phyloP scores from a whole-genome alignment of 2,113 vertebrate genomes.

The Galeopterus variegatus region DNA sequence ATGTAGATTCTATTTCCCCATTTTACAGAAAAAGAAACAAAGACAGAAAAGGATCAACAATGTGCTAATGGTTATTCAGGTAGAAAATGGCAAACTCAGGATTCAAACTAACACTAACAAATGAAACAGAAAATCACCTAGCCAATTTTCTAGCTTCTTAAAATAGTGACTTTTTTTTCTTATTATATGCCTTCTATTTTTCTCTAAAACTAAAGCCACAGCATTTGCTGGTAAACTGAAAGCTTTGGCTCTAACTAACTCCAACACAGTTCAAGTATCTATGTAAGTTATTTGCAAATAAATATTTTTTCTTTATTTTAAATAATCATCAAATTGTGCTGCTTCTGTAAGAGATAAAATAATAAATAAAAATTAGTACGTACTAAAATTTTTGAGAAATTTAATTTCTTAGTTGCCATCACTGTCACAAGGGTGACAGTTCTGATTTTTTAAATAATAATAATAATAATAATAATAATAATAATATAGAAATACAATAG shows the following conservation, averaged over 20 bases:
- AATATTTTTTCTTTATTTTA: constrained; percentile 49
- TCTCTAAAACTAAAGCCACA: background rate
- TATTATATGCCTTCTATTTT: constrained; percentile 35
- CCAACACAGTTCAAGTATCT: background rate
- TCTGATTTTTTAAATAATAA: background rate
- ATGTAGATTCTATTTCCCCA: background rate
- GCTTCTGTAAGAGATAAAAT: background rate
- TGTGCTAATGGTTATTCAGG: background rate
- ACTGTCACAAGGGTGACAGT: background rate
- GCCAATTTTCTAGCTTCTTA: background rate
- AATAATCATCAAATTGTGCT: background rate
- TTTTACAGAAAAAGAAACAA: constrained; percentile 19
- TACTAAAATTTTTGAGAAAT: constrained; percentile 17
- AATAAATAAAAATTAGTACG: background rate
- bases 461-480: background rate
- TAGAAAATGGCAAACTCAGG: background rate
- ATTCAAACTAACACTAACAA: background rate
- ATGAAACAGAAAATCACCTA: background rate
- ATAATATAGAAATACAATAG: background rate
- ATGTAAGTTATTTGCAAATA: constrained; percentile 28
- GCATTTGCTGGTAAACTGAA: background rate
- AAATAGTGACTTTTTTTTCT: background rate
- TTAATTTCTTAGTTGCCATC: constrained; percentile 19
- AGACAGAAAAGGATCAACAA: background rate
- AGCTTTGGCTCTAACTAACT: background rate